Conservation (phyloP, 2,888 invertebrate genomes). For the Cancer borealis region DNA sequence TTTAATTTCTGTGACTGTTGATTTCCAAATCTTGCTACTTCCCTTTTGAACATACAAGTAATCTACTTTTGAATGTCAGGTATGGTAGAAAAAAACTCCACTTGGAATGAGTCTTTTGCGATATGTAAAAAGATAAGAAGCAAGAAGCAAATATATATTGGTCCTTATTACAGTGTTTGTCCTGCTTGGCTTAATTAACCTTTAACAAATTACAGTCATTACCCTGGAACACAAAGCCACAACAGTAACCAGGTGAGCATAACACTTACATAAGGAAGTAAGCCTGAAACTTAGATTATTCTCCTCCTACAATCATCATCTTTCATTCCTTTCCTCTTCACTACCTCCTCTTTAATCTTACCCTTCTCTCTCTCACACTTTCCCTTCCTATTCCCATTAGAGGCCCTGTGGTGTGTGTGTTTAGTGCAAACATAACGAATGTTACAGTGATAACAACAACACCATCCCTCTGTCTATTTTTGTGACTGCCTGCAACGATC, state of each 20-base stretch:
- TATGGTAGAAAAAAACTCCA: not conserved
- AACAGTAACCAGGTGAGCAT: not conserved
- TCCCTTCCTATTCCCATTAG: not conserved
- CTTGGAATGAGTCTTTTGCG: not conserved
- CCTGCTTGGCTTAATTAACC: not conserved
- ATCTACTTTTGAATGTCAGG: not conserved
- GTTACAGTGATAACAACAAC: not conserved
- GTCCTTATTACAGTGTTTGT: not conserved
- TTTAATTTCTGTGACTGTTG: not conserved
- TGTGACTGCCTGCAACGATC: no score
- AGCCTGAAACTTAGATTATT: not conserved
- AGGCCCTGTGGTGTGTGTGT: not conserved
- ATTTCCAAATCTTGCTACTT: not conserved
- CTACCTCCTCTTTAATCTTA: not conserved
- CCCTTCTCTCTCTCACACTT: not conserved
- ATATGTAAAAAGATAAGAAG: not conserved
- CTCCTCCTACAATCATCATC: not conserved
- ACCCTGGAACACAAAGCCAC: not conserved
- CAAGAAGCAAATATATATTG: not conserved
- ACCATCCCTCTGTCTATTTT: no score
- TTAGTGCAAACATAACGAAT: slow-evolving; percentile 9
- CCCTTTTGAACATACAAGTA: not conserved
- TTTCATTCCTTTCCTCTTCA: not conserved
- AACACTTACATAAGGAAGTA: not conserved
- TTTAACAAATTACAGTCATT: not conserved